These are phyloP conservation scores for Anthoscopus minutus DNA, from an alignment of 2,113 vertebrate species.

Conservation along the genomic window DNA sequence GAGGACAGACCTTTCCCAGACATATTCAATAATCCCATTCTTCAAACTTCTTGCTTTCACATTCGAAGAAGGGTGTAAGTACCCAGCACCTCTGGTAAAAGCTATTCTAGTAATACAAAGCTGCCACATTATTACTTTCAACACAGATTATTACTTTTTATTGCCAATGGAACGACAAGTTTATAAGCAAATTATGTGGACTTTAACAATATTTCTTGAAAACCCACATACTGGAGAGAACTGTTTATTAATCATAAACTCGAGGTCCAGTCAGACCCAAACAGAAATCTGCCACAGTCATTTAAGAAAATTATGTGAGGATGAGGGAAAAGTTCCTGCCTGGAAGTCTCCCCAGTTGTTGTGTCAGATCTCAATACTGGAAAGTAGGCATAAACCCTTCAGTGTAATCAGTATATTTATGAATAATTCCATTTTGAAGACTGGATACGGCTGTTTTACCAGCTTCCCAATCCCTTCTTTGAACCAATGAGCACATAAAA, in stretches of 20 bases:
- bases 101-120: neutral
- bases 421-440: neutral
- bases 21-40: neutral
- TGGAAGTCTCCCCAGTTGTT: neutral
- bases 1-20: conserved; percentile 13
- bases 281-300: neutral
- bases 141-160: neutral
- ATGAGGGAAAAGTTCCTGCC: neutral
- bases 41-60: neutral
- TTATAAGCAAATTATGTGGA: neutral
- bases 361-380: neutral
- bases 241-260: neutral
- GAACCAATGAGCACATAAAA: neutral
- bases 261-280: neutral
- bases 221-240: neutral
- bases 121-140: neutral
- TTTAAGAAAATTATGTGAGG: neutral
- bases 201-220: neutral
- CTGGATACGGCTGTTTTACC: neutral
- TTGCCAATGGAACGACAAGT: neutral
- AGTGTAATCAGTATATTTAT: neutral
- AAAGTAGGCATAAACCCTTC: neutral
- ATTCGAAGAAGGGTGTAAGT: neutral
- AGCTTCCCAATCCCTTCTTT: neutral
- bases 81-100: neutral